phyloP scores from a whole-genome alignment of 2,113 vertebrate species.

The Datnioides undecimradiatus region DNA sequence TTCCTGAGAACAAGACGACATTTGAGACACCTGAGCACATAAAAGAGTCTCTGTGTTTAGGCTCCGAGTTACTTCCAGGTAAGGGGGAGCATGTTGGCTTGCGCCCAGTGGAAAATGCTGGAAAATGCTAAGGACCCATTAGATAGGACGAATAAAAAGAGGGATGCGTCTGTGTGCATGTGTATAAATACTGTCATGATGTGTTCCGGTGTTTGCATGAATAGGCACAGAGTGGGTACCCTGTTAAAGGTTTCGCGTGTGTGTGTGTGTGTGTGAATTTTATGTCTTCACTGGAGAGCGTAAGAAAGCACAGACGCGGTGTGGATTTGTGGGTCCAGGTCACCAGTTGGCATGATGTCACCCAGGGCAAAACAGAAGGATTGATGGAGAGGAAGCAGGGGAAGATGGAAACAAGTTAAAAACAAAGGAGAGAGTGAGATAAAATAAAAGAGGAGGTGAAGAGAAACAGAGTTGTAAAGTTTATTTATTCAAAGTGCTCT shows the following conservation, averaged over 20 bases:
- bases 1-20: conserved; percentile 43
- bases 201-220: conserved; percentile 66
- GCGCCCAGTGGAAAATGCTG: conserved; percentile 64
- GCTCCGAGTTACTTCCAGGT: conserved; percentile 55
- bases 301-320: conserved; percentile 48
- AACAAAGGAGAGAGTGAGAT: not conserved
- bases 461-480: not conserved
- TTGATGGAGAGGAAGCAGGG: not conserved
- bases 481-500: not conserved
- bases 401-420: not conserved
- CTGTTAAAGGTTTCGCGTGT: conserved; percentile 17
- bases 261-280: conserved; percentile 19
- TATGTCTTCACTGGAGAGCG: conserved; percentile 26
- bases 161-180: conserved; percentile 20
- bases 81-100: conserved; percentile 48
- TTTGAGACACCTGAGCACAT: conserved; percentile 68
- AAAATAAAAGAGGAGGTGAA: not conserved
- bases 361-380: not conserved
- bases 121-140: conserved; percentile 55
- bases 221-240: conserved; percentile 40
- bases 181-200: conserved; percentile 73
- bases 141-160: conserved; percentile 48
- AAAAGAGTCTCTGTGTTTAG: conserved; percentile 71
- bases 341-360: conserved; percentile 22
- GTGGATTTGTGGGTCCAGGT: conserved; percentile 3